Conservation (phyloP, 2,888 invertebrate genomes). For the Polydrusus cervinus region DNA sequence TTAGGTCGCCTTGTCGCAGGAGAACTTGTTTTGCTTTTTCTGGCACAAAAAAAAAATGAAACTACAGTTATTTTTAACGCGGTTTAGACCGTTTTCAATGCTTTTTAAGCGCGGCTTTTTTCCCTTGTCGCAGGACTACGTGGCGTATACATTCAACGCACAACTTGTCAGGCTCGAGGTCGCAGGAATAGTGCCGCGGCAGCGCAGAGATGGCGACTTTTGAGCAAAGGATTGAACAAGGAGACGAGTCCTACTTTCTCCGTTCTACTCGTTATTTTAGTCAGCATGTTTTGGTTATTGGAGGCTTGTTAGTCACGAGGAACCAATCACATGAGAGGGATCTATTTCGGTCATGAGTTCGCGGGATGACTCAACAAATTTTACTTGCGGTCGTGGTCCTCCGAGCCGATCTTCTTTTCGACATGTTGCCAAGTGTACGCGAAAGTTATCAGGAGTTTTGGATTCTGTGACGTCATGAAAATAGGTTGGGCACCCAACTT, state of each 20-base stretch:
- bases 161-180: slow-evolving; percentile 1
- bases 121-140: not conserved
- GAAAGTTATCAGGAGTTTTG: not conserved
- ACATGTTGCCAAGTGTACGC: slow-evolving; percentile 25
- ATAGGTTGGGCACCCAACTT: too few relatives aligned
- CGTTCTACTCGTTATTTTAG: not conserved
- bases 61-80: not conserved
- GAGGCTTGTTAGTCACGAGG: slow-evolving; percentile 36
- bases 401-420: slow-evolving; percentile 4
- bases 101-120: slow-evolving; percentile 2
- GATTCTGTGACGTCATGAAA: too few relatives aligned
- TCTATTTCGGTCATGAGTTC: slow-evolving; percentile 33
- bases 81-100: not conserved
- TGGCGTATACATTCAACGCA: not conserved
- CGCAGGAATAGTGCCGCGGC: slow-evolving; percentile 20
- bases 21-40: not conserved
- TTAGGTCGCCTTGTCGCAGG: slow-evolving; percentile 6
- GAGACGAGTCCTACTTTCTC: not conserved
- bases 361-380: slow-evolving; percentile 40
- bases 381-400: slow-evolving; percentile 24
- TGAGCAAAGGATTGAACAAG: slow-evolving; percentile 6
- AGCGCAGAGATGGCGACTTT: not conserved
- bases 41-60: slow-evolving; percentile 11
- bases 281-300: slow-evolving; percentile 13
- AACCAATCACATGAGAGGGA: slow-evolving; percentile 32